phyloP scores from a whole-genome alignment of 2,888 invertebrate species.

The Caradrina clavipalpis region DNA sequence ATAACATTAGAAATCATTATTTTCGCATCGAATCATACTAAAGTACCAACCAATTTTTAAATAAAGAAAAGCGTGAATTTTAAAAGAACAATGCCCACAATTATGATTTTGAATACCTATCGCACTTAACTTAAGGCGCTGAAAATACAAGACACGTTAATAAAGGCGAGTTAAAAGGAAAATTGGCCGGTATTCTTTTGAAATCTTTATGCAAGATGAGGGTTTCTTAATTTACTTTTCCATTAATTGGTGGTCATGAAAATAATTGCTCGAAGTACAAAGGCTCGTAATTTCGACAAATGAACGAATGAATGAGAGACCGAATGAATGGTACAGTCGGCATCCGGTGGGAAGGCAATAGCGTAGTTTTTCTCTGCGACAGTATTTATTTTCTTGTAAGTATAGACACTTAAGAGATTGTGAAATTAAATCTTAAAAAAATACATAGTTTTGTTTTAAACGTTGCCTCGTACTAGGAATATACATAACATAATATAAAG shows the following conservation, averaged over 20 bases:
- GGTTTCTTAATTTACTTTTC: constrained; percentile 59
- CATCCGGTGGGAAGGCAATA: constrained; percentile 18
- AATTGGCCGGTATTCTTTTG: constrained; percentile 45
- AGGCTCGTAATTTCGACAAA: constrained; percentile 67
- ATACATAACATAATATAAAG: too few species aligned
- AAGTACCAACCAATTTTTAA: constrained; percentile 2
- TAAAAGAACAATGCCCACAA: constrained; percentile 18
- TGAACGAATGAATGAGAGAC: constrained; percentile 41
- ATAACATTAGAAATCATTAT: neutral
- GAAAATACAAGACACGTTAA: constrained; percentile 3
- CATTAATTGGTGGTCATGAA: constrained; percentile 61
- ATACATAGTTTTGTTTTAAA: too few species aligned
- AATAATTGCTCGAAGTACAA: constrained; percentile 64
- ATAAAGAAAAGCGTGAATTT: constrained; percentile 10
- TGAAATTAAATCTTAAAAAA: too few species aligned
- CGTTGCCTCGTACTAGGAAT: too few species aligned
- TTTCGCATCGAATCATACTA: neutral
- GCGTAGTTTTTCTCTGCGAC: constrained; percentile 44
- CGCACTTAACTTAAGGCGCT: neutral
- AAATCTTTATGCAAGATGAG: constrained; percentile 55
- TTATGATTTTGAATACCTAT: constrained; percentile 20
- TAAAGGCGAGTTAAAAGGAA: constrained; percentile 37
- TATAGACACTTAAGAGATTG: too few species aligned
- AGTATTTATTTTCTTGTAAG: constrained; percentile 32
- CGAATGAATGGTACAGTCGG: constrained; percentile 38